Evolutionary conservation across 2,888 invertebrate genomes (phyloP).

Genomic region (Harpalus rufipes): DNA sequence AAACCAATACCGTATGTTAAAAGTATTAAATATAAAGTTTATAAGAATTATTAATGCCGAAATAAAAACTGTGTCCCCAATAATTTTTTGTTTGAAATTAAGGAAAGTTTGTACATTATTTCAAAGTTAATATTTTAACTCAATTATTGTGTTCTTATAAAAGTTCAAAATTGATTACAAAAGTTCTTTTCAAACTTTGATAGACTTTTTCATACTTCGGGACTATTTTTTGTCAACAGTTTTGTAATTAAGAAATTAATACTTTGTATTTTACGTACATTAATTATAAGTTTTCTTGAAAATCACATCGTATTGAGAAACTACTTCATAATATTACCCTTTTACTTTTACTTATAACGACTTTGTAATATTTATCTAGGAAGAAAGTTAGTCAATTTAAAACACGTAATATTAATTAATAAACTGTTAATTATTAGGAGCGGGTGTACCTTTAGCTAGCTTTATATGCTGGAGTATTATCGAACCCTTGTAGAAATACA

Average conservation of each 20-base stretch:
- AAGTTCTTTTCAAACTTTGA: slow-evolving; percentile 25
- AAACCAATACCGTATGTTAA: too few species aligned
- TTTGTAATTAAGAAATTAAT: slow-evolving; percentile 34
- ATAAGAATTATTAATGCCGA: background rate
- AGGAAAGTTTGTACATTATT: slow-evolving; percentile 25
- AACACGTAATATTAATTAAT: too few species aligned
- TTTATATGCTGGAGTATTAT: too few species aligned
- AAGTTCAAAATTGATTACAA: slow-evolving; percentile 42
- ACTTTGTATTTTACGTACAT: background rate
- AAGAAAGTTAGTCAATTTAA: too few species aligned
- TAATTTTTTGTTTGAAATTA: slow-evolving; percentile 18
- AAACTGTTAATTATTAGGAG: too few species aligned
- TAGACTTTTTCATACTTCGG: slow-evolving; percentile 32
- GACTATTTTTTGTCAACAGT: slow-evolving; percentile 13
- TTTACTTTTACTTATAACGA: background rate
- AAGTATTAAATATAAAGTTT: background rate
- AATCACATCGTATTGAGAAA: background rate
- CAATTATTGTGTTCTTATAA: slow-evolving; percentile 37
- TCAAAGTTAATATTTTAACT: slow-evolving; percentile 53
- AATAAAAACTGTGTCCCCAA: background rate
- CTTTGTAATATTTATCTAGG: background rate
- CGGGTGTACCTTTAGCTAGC: too few species aligned
- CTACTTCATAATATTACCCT: background rate
- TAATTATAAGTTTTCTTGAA: background rate
- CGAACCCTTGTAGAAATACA: too few species aligned